Percentiles rank a stretch among this genome's conserved stretches.
Conservation (phyloP, 2,113 vertebrate species). For the Sylvilagus bachmani region DNA sequence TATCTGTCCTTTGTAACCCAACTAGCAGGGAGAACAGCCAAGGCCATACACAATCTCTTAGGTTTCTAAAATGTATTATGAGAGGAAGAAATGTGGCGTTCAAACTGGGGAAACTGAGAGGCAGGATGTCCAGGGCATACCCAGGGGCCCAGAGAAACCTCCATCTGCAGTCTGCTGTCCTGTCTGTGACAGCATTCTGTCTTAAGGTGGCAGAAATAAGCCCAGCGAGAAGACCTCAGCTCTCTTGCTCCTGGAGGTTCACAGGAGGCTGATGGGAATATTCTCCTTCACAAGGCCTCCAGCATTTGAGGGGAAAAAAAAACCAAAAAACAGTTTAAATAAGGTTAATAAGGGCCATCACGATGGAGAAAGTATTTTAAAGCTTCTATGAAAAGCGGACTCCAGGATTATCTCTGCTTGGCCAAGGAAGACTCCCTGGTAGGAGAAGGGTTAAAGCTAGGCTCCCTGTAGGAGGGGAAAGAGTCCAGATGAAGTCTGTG, state of each 20-base stretch:
- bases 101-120: background rate
- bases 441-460: constrained; percentile 79
- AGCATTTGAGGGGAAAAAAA: background rate
- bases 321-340: constrained; percentile 18
- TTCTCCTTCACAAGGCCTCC: constrained; percentile 11
- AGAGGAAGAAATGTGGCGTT: background rate
- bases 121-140: background rate
- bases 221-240: background rate
- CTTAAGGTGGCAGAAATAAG: background rate
- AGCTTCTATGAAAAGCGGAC: constrained; percentile 38
- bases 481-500: constrained; percentile 83
- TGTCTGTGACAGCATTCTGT: background rate
- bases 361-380: constrained; percentile 52
- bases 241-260: background rate
- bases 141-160: background rate
- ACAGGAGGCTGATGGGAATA: background rate
- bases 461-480: constrained; percentile 81
- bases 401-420: constrained; percentile 17
- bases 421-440: constrained; percentile 80
- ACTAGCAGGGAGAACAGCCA: background rate
- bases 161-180: background rate
- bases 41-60: background rate
- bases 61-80: background rate
- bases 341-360: constrained; percentile 39
- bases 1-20: constrained; percentile 25